Evolutionary conservation across 2,888 invertebrate species (phyloP), one percentile per base, ranked within the genome.

Genomic region (Selenia dentaria): DNA sequence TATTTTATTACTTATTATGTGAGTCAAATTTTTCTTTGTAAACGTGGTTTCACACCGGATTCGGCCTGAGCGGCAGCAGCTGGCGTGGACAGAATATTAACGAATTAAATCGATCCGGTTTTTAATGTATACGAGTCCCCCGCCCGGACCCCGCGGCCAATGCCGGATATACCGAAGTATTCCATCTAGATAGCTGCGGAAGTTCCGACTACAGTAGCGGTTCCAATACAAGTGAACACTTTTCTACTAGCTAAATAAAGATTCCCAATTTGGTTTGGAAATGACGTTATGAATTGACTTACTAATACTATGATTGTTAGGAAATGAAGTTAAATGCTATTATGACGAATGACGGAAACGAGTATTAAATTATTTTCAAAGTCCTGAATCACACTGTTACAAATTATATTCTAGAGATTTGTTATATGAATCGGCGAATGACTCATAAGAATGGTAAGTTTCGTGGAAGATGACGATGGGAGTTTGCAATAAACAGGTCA

Each of bases 401-500:
- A 32, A 41, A 44, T 41, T 20, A 6, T 8, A 8, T 45, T 45
- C 20, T 35, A 25, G 18, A 16, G 29, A 41, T 33, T 22, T 28
- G 27, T 33, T 9, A 13, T 9, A 9, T 56, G 54, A 63, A 36
- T 57, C 49, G 51, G 40, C 33, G 14, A 31, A 28, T 51, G 51
- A 54, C 40, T 57, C 50, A 53, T 37, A 26, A 41, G 13, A 12
- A 1, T 12, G 35, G 28, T 11, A 9, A 12, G n/a, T 26, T 16
- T 36, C n/a, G 22, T 27, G 6, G 25, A 16, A 36, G 33, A 25
- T 33, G 27, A 38, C 38, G 51, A 59, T 62, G 54, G 54, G 47
- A 55, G 58, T 70, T 67, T 65, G 59, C 68, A 70, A 59, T 71
- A 83, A 83, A 81, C 77, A 72, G 83, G 88, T 84, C 84, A 85